Base-by-base conservation (phyloP, 2,113 vertebrate species). In the Stercorarius parasiticus region DNA sequence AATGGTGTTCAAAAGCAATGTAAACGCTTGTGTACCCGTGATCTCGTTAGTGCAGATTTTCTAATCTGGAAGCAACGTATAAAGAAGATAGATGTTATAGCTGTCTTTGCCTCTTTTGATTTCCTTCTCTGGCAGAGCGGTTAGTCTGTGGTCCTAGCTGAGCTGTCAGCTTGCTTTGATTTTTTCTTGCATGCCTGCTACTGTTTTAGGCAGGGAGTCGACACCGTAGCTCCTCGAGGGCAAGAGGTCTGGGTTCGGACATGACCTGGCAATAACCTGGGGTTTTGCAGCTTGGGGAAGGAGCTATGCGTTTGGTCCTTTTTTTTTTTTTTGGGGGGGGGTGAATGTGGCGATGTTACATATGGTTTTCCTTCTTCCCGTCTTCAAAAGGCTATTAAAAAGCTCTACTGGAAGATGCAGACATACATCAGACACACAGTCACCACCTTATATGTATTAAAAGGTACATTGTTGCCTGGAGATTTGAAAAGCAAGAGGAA, bases 91-190 rank as follows among this genome's bases (percentile, higher is more conserved):
- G 45, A 86, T 58, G 47, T 59, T 91, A 55, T 25, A 61, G 43
- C 49, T 93, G 67, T 56, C 66, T 88, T 52, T 80, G 52, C 42
- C 66, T 92, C 74, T 86, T 87, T 66, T 80, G 52, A 55, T 93
- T 97, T 77, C 58, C 58, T 86, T 82, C 79, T 61, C 43, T 85
- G 52, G 40, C 49, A 85, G 73, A 82, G 32, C 56, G 59, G 66
- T 56, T 88, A 2, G 1, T 71, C 82, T 59, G 61, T 76, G 85
- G 85, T 76, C 82, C 79, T 49, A 29, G 79, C 43, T 65, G 74
- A 72, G 49, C 79, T 80, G 66, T 79, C 92, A 93, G 38, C 59
- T 86, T 93, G 80, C 49, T 96, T 80, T 70, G 34, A n/a, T 69
- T 64, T 70, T 88, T 59, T 62, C 55, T 85, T 87, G 25, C 18